Evolutionary conservation across 2,888 invertebrate species (phyloP).

Genomic region (Eumerus sabulonum): DNA sequence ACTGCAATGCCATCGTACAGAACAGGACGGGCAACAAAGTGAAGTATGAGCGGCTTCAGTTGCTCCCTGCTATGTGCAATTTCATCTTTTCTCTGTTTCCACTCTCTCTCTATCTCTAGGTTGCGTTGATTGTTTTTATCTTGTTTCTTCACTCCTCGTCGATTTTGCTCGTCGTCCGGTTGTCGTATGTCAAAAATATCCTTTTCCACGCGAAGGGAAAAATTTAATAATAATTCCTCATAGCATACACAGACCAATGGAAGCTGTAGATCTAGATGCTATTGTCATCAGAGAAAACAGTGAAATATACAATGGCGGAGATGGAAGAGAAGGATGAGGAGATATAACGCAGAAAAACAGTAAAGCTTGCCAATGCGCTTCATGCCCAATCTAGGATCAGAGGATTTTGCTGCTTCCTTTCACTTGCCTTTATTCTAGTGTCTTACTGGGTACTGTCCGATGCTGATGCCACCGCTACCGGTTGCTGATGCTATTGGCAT

Average conservation of each 20-base stretch:
- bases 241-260: conserved; percentile 28
- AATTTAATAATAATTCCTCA: conserved; percentile 67
- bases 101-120: conserved; percentile 4
- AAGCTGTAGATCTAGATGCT: not conserved
- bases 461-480: conserved; percentile 21
- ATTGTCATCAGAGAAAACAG: conserved; percentile 13
- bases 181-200: conserved; percentile 55
- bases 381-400: conserved; percentile 66
- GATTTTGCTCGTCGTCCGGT: too few species aligned
- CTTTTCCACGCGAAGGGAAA: conserved; percentile 48
- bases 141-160: conserved; percentile 3
- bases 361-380: conserved; percentile 48
- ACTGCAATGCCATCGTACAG: conserved; percentile 25
- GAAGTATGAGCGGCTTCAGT: not conserved
- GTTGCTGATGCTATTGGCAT: conserved; percentile 52
- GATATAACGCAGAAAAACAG: conserved; percentile 10
- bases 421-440: conserved; percentile 50
- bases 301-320: not conserved
- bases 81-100: conserved; percentile 32
- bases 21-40: not conserved
- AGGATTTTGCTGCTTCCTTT: conserved; percentile 56
- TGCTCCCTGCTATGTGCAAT: conserved; percentile 51
- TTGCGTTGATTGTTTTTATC: conserved; percentile 1
- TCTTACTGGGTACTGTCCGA: conserved; percentile 5
- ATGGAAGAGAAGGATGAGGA: not conserved